Evolutionary conservation across 2,797 vertebrate species (phyloP).

Genomic region (Chaetophractus vellerosus): DNA sequence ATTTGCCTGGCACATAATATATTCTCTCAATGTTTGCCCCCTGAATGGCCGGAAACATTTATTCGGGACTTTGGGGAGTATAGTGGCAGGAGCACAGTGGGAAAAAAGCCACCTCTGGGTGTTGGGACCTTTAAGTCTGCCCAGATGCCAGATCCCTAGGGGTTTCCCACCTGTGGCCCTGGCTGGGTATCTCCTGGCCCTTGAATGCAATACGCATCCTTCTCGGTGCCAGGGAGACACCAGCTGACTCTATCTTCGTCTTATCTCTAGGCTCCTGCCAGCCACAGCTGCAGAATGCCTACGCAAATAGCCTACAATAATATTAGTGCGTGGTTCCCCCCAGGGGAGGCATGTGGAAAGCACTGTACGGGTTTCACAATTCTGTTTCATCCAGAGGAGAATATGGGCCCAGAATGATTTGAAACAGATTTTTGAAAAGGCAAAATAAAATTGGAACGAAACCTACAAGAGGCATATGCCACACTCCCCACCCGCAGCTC

Average conservation of each 20-base stretch:
- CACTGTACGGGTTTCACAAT: constrained; percentile 73
- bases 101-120: constrained; percentile 37
- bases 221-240: background rate
- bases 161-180: background rate
- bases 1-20: background rate
- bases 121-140: constrained; percentile 16
- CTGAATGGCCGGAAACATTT: background rate
- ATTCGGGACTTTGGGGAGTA: no score
- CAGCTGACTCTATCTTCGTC: background rate
- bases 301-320: constrained; percentile 32
- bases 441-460: constrained; percentile 78
- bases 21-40: background rate
- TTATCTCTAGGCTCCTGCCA: background rate
- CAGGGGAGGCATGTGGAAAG: constrained; percentile 27
- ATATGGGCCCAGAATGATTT: constrained; percentile 75
- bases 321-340: background rate
- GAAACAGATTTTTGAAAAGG: constrained; percentile 84
- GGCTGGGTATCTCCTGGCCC: background rate
- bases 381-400: constrained; percentile 55
- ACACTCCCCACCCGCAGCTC: background rate
- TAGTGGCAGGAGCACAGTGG: no score
- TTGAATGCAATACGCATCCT: accelerated
- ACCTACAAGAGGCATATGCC: constrained; percentile 47
- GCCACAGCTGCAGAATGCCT: background rate
- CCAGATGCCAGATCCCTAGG: background rate